These are phyloP conservation scores for Pachymerium ferrugineum DNA, from an alignment of 2,888 invertebrate genomes.

Conservation along the genomic window DNA sequence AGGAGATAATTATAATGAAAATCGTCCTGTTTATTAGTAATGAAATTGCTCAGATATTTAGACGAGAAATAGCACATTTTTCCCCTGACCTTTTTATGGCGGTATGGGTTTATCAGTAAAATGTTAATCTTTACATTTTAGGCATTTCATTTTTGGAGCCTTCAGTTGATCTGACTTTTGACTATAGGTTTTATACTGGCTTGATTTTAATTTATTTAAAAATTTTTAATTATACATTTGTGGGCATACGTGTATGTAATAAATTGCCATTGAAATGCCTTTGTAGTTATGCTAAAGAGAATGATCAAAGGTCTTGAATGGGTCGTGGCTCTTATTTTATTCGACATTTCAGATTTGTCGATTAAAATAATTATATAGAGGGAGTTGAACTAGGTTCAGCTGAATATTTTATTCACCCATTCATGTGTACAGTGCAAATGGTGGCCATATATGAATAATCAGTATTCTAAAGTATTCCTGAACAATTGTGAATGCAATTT, in stretches of 20 bases:
- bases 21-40: not conserved
- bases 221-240: not conserved
- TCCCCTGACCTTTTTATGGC: too few species aligned
- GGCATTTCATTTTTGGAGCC: too few species aligned
- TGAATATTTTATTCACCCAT: too few species aligned
- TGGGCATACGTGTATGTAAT: not conserved
- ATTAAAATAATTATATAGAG: too few species aligned
- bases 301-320: not conserved
- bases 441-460: not conserved
- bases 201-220: not conserved
- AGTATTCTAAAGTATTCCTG: not conserved
- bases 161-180: too few species aligned
- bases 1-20: not conserved
- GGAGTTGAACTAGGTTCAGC: too few species aligned
- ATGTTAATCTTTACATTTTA: too few species aligned
- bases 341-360: too few species aligned
- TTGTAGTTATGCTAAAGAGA: not conserved
- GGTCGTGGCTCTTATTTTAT: too few species aligned
- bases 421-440: not conserved
- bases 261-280: conserved; percentile 2
- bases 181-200: not conserved
- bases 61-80: too few species aligned
- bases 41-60: too few species aligned
- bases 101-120: too few species aligned
- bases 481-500: not conserved